Base-by-base conservation (phyloP, 2,797 vertebrate species). In the Sebastes baramenuke region DNA sequence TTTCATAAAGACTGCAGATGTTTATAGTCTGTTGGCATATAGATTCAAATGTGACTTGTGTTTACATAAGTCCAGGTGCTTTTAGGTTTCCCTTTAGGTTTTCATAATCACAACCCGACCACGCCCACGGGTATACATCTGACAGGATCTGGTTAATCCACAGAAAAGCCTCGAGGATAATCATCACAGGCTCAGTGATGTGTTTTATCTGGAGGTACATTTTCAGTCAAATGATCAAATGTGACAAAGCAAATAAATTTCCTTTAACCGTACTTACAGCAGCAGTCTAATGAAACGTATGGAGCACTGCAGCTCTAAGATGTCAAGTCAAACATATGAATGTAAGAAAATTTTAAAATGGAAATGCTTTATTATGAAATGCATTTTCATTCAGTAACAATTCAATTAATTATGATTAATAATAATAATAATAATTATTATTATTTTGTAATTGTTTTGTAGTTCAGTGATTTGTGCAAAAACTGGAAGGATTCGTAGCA, bases 31-130 rank as follows among this genome's bases (percentile, higher is more conserved):
- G 82, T 84, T 87, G 82, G 85, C 79, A 64, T 9, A 58, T 67
- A 68, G 69, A 86, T 79, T 87, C 20, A 52, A 52, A n/a, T 13
- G 30, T 24, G 18, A 42, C 56, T 66, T 24, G 14, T 66, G 67
- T 92, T 86, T 74, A 73, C 77, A 75, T 42, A 70, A 46, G 11
- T 72, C 72, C 86, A 91, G 87, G 85, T 88, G 82, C 75, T 74
- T 71, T 84, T 30, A 56, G 56, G 13, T 58, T 77, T 52, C 36
- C 25, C 36, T 84, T 75, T 59, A 73, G 38, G 24, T 84, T 81
- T 81, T 85, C n/a, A 78, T 67, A 49, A 60, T 22, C 64, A 67
- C 32, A 75, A 77, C 34, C 30, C 71, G 56, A 61, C 89, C 84
- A 88, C 89, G 79, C 89, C 89, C 86, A 54, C 59, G 18, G 46